Base-by-base conservation (phyloP, 2,888 invertebrate species). In the Nomada ferruginata region DNA sequence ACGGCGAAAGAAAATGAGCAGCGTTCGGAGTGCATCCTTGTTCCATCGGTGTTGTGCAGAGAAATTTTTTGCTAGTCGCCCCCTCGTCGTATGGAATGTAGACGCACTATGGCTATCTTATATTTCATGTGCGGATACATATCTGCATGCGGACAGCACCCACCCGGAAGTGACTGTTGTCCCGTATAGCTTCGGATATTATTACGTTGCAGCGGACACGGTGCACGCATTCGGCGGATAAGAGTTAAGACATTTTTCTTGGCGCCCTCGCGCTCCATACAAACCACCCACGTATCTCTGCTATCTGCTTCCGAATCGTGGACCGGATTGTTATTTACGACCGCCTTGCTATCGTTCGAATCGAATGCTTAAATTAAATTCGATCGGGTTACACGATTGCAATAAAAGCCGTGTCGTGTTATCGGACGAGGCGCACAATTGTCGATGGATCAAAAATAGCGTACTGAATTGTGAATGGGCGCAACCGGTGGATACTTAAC, bases 231-330 rank as follows among this genome's bases (percentile, higher is more conserved):
- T 20, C 4, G 23, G 36, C 13, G 65, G 20, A 18, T 59, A 83
- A 77, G 82, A 82, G 69, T 77, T 29, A n/a, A 60, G 59, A 69
- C 52, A 73, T 59, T 82, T 83, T 82, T 82, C 69, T 82, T 70
- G 71, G 70, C 82, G 83, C 77, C 73, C 61, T 82, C 77, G 73
- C 82, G 69, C 73, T 73, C 82, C 82, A 82, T 82, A 73, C 73
- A 2, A 4, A 47, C 82, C 82, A 74, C 83, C 83, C 83, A 83
- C 83, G 73, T 70, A 55, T 42, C 70, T 5, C 55, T 18, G 53
- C 50, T 82, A 76, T 82, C 72, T 55, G 71, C 57, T 60, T 65
- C 76, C 71, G 72, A 82, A 82, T 76, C 82, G 60, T 53, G 72
- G n/a, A n/a, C 23, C 63, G 36, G 7, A 18, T 15, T 52, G 72